Conservation (phyloP, 2,797 vertebrate genomes). For the Hyperoplus immaculatus region DNA sequence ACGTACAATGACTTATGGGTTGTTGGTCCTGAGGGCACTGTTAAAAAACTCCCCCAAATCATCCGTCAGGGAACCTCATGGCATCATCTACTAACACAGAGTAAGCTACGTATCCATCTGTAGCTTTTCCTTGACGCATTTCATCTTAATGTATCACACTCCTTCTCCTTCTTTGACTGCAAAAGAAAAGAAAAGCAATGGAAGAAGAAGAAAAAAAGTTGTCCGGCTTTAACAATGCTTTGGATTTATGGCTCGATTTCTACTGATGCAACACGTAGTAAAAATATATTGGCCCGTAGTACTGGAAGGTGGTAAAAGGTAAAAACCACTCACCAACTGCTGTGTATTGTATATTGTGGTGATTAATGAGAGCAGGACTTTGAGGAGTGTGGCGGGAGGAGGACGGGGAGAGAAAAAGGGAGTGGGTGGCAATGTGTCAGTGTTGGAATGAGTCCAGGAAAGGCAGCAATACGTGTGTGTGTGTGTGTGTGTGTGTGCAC, state of each 20-base stretch:
- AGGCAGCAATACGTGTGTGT: slow-evolving; percentile 51
- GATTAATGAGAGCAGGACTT: slow-evolving; percentile 70
- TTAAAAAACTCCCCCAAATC: neutral
- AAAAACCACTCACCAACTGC: slow-evolving; percentile 55
- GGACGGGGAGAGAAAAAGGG: slow-evolving; percentile 40
- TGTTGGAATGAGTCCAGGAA: slow-evolving; percentile 62
- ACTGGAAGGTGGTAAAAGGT: slow-evolving; percentile 58
- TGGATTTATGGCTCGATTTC: slow-evolving; percentile 64
- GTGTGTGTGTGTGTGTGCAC: neutral
- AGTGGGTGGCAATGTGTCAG: slow-evolving; percentile 52
- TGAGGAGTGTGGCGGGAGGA: slow-evolving; percentile 42
- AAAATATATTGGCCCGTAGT: slow-evolving; percentile 58
- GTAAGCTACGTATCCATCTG: slow-evolving; percentile 13
- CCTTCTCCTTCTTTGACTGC: slow-evolving; percentile 19
- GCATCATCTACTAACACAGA: slow-evolving; percentile 15
- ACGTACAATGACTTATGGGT: neutral
- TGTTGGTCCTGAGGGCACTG: slow-evolving; percentile 13
- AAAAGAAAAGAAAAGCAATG: slow-evolving; percentile 19
- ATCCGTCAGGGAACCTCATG: slow-evolving; percentile 9
- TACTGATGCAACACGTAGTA: slow-evolving; percentile 59
- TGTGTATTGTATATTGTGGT: slow-evolving; percentile 60
- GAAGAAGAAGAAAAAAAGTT: slow-evolving; percentile 39
- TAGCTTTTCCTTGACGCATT: slow-evolving; percentile 35
- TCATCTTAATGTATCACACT: slow-evolving; percentile 36
- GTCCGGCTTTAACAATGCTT: slow-evolving; percentile 51